phyloP scores from a whole-genome alignment of 1,140 invertebrate species.

The Lamellibrachia luymesi region DNA sequence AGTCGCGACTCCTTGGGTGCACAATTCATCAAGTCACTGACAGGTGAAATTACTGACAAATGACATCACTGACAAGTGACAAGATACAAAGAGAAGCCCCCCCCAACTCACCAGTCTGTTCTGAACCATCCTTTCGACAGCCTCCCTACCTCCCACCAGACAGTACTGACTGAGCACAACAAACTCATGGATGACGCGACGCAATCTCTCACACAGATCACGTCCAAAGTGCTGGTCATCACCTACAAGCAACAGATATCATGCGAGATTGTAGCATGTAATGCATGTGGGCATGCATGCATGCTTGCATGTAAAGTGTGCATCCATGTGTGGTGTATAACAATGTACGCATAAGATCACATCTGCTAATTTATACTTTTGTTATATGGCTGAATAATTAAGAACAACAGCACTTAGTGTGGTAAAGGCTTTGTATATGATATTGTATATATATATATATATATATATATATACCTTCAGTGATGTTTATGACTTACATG shows the following conservation, averaged over 20 bases:
- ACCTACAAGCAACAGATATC: slow-evolving; percentile 21
- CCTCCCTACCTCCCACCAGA: slow-evolving; percentile 50
- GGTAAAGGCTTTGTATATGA: too few relatives aligned
- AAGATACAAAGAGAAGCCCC: not conserved
- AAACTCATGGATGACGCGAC: slow-evolving; percentile 42
- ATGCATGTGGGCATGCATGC: not conserved
- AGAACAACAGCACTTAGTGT: too few relatives aligned
- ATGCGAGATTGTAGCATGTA: slow-evolving; percentile 19
- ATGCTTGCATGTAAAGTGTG: not conserved
- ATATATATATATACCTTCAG: too few relatives aligned
- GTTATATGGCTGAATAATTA: not conserved
- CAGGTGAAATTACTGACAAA: too few relatives aligned
- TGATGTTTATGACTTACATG: too few relatives aligned
- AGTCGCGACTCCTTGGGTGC: too few relatives aligned
- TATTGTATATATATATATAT: too few relatives aligned
- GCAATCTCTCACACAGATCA: slow-evolving; percentile 33
- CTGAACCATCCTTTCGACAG: slow-evolving; percentile 50
- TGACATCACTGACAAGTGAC: not conserved
- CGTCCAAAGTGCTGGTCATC: slow-evolving; percentile 37
- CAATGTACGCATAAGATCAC: too few relatives aligned
- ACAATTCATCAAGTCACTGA: too few relatives aligned
- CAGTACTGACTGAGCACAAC: slow-evolving; percentile 51
- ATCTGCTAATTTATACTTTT: not conserved
- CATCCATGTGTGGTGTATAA: not conserved
- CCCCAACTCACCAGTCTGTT: slow-evolving; percentile 51